Evolutionary conservation across 1,140 invertebrate genomes (phyloP), one percentile per base, ranked within the genome.

Genomic region (Nasonia vitripennis): DNA sequence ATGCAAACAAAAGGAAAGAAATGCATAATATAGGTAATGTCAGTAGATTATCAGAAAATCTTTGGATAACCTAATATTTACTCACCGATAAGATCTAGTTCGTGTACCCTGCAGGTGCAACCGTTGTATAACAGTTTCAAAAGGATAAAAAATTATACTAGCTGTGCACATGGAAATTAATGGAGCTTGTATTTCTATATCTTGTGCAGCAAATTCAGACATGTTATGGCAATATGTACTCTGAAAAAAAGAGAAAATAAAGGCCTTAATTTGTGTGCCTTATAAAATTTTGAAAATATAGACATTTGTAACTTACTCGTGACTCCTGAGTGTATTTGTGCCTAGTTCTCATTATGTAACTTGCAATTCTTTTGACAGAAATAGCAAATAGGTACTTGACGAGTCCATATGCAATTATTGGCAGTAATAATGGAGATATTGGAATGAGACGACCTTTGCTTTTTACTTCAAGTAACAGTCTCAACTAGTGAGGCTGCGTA

Each of bases 401-500:
- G 37, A 98, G 90, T 67, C 96, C 96, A 87, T 97, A 95, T 4
- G 95, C 93, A n/a, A 97, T 96, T 55, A 97, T 97, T 1, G 98
- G 98, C 7, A 97, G 93, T 71, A 98, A 94, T 73, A 99, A 94
- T 31, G 96, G 95, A 96, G 97, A 99, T 87, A 98, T 96, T 0
- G 98, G 98, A 86, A 99, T 93, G 94, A 98, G 96, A 87, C 98
- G 95, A 71, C 97, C 97, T 89, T 96, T 96, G 31, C 95, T 95
- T 78, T 96, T 96, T 94, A 97, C 97, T 89, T 96, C 96, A 10
- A 98, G 90, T 20, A 4, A 99, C 98, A 9, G 98, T 99, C 94
- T 99, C 98, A 4, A 99, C 97, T 45, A 99, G 94, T 87, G 98
- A 98, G 23, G 98, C 97, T 20, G 97, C 97, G 91, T 97, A 98